Base-by-base conservation (phyloP, 2,888 invertebrate genomes). In the Bombylius major region DNA sequence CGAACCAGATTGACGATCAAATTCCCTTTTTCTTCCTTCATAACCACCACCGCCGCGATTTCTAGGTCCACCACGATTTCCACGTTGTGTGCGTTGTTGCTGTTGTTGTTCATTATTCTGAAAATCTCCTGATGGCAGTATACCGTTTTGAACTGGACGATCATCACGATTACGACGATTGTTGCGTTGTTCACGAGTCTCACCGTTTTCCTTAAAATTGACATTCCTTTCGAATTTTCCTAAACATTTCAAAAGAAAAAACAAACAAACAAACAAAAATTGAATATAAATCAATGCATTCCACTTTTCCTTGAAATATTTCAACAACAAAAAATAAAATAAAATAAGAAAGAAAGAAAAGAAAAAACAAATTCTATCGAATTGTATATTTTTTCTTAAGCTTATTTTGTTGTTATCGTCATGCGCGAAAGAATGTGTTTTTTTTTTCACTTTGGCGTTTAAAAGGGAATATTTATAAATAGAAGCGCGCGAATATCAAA, bases 1-100 rank as follows among this genome's bases (percentile, higher is more conserved):
- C 59, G 92, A 93, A 64, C 95, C 95, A 67, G 94, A 94, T 73
- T 94, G 89, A 65, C 95, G 83, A 76, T 95, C 95, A 72, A 89
- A 95, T 78, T 95, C 95, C 51, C 95, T 83, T 76, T 91, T 93
- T 90, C 89, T 23, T 23, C 23, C 23, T 23, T 23, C 23, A 23
- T 23, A 23, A 67, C 88, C 81, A 51, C 78, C 75, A 54, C 75
- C 76, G 55, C 67, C 69, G 56, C 77, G 74, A 36, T 75, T 72
- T 44, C 73, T 66, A n/a, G 52, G 63, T 61, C 63, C n/a, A 55
- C 71, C 64, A 56, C 53, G 63, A 61, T 63, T 48, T 66, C 66
- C 64, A 56, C 71, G 67, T 52, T 66, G 68, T 55, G 63, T 69
- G 32, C 48, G 52, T 47, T 53, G 49, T 53, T 31, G 46, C 46